These are phyloP conservation scores for Diloba caeruleocephala DNA, from an alignment of 2,888 invertebrate species.

Conservation along the genomic window DNA sequence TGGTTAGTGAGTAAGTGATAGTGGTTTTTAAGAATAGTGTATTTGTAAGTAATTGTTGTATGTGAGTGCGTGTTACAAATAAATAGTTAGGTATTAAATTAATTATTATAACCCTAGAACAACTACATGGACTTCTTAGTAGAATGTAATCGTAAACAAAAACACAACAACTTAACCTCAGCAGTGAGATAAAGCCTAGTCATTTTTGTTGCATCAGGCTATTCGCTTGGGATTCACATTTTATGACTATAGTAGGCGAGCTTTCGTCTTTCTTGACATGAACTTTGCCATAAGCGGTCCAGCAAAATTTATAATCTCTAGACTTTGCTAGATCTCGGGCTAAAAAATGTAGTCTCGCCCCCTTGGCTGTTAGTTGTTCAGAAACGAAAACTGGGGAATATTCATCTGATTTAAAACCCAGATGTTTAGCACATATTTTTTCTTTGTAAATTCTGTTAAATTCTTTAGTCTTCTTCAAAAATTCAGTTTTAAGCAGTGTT, in stretches of 20 bases:
- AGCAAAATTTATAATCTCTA: not conserved
- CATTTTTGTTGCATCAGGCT: not conserved
- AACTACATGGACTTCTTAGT: too few species aligned
- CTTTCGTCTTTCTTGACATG: constrained; percentile 2
- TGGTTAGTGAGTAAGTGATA: too few species aligned
- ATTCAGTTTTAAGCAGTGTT: not conserved
- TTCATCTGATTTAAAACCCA: not conserved
- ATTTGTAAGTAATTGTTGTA: too few species aligned
- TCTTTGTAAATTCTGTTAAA: not conserved
- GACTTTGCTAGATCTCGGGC: constrained; percentile 9
- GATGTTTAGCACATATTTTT: constrained; percentile 1
- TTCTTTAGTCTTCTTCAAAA: not conserved
- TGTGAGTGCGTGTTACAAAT: too few species aligned
- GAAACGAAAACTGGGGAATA: constrained; percentile 1
- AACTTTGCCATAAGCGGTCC: constrained; percentile 8
- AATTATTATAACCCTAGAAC: too few species aligned
- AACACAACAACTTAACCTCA: too few species aligned
- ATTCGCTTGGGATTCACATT: constrained; percentile 3
- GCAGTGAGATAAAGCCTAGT: not conserved
- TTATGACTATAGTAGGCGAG: not conserved
- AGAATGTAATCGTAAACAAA: too few species aligned
- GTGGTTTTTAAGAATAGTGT: too few species aligned
- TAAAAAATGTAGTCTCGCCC: constrained; percentile 1
- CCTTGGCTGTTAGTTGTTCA: constrained; percentile 8
- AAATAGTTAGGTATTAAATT: too few species aligned